Base-by-base conservation (phyloP, 1,140 invertebrate genomes). In the Leguminivora glycinivorella region DNA sequence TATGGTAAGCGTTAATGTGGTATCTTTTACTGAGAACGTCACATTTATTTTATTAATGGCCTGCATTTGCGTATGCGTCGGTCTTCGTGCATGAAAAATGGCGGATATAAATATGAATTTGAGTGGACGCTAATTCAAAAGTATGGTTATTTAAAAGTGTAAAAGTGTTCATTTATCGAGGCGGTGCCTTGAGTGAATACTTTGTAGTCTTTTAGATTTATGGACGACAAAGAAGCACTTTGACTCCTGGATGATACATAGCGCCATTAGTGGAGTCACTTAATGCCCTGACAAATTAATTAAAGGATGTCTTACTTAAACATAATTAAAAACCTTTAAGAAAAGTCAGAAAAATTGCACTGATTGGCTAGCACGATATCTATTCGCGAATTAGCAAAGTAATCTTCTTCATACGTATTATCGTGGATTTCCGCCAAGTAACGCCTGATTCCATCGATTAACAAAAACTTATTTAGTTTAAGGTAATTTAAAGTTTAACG, bases 21-120 rank as follows among this genome's bases (percentile, higher is more conserved):
- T n/a, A n/a, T n/a, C n/a, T n/a, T n/a, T n/a, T n/a, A n/a, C n/a
- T n/a, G n/a, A n/a, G n/a, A n/a, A n/a, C n/a, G n/a, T n/a, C n/a
- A n/a, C n/a, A n/a, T n/a, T n/a, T n/a, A n/a, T n/a, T 82, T 86
- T 87, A 87, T 87, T 85, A 84, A 86, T 88, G 82, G 77, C 56
- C 69, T 80, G 83, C 82, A 87, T 85, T 85, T 83, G 84, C 82
- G 78, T 83, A 81, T 85, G 79, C 81, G 76, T 77, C 52, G 76
- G 75, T 82, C 70, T 79, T 78, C 80, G 77, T 72, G 76, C 71
- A 79, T 83, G 79, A 84, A 85, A 88, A 85, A 87, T 83, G 78
- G 79, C 73, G 56, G 75, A 78, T 78, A 84, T 82, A 82, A 82
- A 84, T 84, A 83, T 77, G 72, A 81, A 80, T 81, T 75, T 79